Conservation (phyloP, 2,888 invertebrate genomes). For the Nebria salina region DNA sequence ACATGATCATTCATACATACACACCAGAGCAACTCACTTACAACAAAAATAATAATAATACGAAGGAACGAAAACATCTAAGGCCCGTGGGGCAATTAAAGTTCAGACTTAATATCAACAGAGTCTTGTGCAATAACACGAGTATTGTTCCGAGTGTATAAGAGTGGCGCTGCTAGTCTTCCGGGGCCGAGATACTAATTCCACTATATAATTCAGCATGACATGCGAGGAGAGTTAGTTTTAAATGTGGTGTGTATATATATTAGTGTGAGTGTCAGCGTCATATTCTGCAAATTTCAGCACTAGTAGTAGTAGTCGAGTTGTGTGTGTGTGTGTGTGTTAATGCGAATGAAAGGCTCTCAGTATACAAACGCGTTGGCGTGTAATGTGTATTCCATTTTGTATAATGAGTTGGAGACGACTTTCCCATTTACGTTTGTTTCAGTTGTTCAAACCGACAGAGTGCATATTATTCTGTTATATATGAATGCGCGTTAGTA, state of each 20-base stretch:
- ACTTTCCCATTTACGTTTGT: slow-evolving; percentile 31
- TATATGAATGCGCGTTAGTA: slow-evolving; percentile 19
- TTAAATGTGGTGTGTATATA: neutral
- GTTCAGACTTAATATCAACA: neutral
- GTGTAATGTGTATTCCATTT: slow-evolving; percentile 40
- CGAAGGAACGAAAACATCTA: neutral
- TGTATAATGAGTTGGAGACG: slow-evolving; percentile 43
- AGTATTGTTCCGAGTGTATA: too few species aligned
- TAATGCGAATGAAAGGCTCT: slow-evolving; percentile 2
- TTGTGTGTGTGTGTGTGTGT: neutral
- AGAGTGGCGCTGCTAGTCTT: too few species aligned
- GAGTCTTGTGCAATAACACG: too few species aligned
- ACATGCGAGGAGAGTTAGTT: neutral
- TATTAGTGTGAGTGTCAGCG: neutral
- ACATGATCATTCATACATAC: too few species aligned
- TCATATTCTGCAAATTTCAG: neutral
- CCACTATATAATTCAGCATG: neutral
- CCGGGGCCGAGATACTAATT: too few species aligned
- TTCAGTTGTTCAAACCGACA: neutral
- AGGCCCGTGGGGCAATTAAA: neutral
- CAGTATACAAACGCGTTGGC: neutral
- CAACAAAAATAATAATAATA: neutral
- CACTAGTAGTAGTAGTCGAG: too few species aligned
- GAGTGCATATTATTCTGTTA: slow-evolving; percentile 12
- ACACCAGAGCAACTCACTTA: too few species aligned